Evolutionary conservation across 1,140 invertebrate genomes (phyloP).

Genomic region (Lethrus apterus): DNA sequence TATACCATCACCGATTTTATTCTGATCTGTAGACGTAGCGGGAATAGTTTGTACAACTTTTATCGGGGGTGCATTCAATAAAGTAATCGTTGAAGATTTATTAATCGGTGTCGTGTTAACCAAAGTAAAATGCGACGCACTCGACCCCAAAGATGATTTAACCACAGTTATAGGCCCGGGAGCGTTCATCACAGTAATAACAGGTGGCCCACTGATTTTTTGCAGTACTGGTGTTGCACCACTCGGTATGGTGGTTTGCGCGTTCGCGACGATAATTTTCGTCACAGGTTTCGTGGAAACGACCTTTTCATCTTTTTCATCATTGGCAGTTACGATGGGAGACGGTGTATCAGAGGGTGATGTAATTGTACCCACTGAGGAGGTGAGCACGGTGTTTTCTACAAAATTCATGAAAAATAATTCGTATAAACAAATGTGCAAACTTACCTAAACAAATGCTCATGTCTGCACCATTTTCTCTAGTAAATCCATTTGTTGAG

Average conservation of each 20-base stretch:
- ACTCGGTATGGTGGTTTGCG: constrained; percentile 15
- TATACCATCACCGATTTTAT: background rate
- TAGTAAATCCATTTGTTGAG: constrained; percentile 18
- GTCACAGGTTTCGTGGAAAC: constrained; percentile 20
- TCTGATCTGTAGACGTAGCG: constrained; percentile 7
- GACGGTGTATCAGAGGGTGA: constrained; percentile 2
- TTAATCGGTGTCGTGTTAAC: constrained; percentile 29
- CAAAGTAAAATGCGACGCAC: constrained; percentile 34
- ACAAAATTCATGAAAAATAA: constrained; percentile 16
- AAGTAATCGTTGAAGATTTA: constrained; percentile 35
- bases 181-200: constrained; percentile 39
- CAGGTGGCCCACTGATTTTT: constrained; percentile 30
- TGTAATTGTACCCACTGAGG: constrained; percentile 9
- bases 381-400: constrained; percentile 27
- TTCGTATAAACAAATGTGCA: constrained; percentile 2
- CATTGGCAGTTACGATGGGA: constrained; percentile 4
- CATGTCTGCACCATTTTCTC: constrained; percentile 27
- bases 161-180: constrained; percentile 36
- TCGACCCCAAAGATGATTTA: constrained; percentile 30
- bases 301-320: constrained; percentile 18
- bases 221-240: constrained; percentile 24
- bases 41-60: constrained; percentile 30
- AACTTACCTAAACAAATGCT: constrained; percentile 34
- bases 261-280: constrained; percentile 29
- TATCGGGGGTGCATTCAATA: constrained; percentile 32